Evolutionary conservation across 92 coral and sea anemone genomes (phyloP), one percentile per base, ranked within the genome.

Genomic region (Pocillopora meandrina): DNA sequence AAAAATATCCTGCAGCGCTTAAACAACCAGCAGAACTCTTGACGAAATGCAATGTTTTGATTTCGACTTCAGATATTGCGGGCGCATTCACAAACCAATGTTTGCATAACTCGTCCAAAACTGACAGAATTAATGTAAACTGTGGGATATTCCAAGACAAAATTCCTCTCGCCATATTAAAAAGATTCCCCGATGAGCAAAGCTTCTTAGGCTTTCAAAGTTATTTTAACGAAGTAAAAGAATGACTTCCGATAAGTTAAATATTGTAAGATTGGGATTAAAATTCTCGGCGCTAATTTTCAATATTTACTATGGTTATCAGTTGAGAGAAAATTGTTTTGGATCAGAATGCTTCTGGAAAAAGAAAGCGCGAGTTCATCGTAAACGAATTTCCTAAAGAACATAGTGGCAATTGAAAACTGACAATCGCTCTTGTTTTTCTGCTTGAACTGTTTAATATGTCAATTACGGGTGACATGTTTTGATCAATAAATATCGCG

Each of bases 1-100:
- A 65, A 42, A 26, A 42, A 66, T 62, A 52, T 72, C 86, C 86
- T 60, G 64, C 64, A 23, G 80, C 56, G 86, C 71, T 74, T 49
- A 62, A 74, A 83, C 80, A 73, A 64, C 86, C 49, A 6, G 62
- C 72, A 70, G 15, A n/a, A 12, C 9, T 34, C 10, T 9, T 12
- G 61, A 20, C 20, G 42, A 71, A 59, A 71, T 58, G 1, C 23
- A 19, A 71, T 81, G 85, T 81, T 81, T 68, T 80, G 83, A 79
- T 79, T 76, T 68, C 57, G 83, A 65, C 67, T 76, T 21, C 36
- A 35, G 56, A 62, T 33, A 35, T 76, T 60, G 77, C 76, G 77
- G 77, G 77, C 77, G 67, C 85, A 77, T 77, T 65, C 57, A 6
- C 36, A 20, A 55, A 57, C 49, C 69, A 17, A 34, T 75, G 52